Conservation (phyloP, 2,888 invertebrate genomes). For the Cactoblastis cactorum region DNA sequence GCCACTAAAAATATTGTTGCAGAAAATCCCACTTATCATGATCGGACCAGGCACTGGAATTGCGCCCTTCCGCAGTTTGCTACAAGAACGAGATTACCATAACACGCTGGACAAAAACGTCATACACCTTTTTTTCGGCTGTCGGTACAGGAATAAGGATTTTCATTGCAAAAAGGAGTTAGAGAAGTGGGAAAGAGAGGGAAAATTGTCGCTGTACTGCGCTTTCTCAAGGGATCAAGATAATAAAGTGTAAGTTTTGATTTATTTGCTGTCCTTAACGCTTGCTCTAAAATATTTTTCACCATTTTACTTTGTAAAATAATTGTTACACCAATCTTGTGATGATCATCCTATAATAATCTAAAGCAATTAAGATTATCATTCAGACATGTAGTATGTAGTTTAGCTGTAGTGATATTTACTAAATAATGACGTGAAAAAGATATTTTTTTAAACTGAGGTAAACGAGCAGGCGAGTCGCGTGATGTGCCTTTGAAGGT, state of each 20-base stretch:
- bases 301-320: too few species aligned
- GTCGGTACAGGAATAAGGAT: constrained; percentile 88
- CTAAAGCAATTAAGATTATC: too few species aligned
- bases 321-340: too few species aligned
- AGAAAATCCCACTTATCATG: constrained; percentile 88
- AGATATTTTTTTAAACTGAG: too few species aligned
- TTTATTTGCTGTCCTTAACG: too few species aligned
- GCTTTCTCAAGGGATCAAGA: constrained; percentile 96
- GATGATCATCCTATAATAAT: too few species aligned
- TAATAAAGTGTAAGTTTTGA: constrained; percentile 83
- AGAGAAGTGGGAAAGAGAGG: constrained; percentile 67
- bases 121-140: constrained; percentile 92
- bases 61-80: constrained; percentile 93
- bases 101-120: constrained; percentile 49
- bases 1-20: constrained; percentile 29
- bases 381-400: too few species aligned
- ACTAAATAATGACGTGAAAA: too few species aligned
- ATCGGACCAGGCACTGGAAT: constrained; percentile 98
- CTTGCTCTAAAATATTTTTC: too few species aligned
- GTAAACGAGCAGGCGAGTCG: too few species aligned
- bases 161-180: constrained; percentile 91
- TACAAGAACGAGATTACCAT: constrained; percentile 81
- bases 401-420: too few species aligned
- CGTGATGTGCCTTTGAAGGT: too few species aligned
- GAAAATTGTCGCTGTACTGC: constrained; percentile 83